A percentile compares a stretch with the other conserved stretches of the same genome.
phyloP scores from a whole-genome alignment of 2,888 invertebrate species.

The Copidosoma aretas region DNA sequence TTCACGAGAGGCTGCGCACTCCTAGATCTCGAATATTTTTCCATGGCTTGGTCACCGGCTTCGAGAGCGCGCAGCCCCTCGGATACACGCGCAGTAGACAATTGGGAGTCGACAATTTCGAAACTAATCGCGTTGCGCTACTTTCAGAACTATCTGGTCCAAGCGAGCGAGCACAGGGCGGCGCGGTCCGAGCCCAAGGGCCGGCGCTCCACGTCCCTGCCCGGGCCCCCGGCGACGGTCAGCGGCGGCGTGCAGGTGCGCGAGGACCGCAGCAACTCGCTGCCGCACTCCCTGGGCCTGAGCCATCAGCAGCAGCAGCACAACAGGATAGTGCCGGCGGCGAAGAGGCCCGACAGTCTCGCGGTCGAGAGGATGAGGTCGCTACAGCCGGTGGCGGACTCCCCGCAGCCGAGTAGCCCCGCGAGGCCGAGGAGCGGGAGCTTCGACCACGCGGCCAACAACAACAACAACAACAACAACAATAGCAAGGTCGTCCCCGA shows the following conservation, averaged over 20 bases:
- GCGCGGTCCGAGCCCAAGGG: slow-evolving; percentile 43
- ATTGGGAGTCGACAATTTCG: too few species aligned
- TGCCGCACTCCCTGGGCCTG: slow-evolving; percentile 51
- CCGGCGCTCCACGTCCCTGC: slow-evolving; percentile 51
- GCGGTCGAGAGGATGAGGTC: slow-evolving; percentile 46
- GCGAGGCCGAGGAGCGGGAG: slow-evolving; percentile 55
- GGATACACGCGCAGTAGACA: too few species aligned
- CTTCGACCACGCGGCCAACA: slow-evolving; percentile 45
- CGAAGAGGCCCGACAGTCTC: slow-evolving; percentile 45
- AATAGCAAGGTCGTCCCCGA: slow-evolving; percentile 38
- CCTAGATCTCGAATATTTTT: background rate
- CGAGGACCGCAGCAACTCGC: slow-evolving; percentile 56
- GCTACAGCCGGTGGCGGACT: slow-evolving; percentile 16
- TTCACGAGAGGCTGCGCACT: background rate
- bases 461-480: background rate
- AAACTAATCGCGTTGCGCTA: slow-evolving; percentile 40
- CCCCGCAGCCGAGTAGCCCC: slow-evolving; percentile 21
- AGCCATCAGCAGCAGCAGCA: background rate
- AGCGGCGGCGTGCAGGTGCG: background rate
- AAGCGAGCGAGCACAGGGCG: slow-evolving; percentile 50
- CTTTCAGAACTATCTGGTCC: slow-evolving; percentile 50
- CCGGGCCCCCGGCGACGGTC: slow-evolving; percentile 40
- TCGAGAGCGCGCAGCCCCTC: too few species aligned
- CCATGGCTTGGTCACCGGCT: too few species aligned
- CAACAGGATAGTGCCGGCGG: background rate